Base-by-base conservation (phyloP, 2,888 invertebrate species). In the Parascotia fuliginaria region DNA sequence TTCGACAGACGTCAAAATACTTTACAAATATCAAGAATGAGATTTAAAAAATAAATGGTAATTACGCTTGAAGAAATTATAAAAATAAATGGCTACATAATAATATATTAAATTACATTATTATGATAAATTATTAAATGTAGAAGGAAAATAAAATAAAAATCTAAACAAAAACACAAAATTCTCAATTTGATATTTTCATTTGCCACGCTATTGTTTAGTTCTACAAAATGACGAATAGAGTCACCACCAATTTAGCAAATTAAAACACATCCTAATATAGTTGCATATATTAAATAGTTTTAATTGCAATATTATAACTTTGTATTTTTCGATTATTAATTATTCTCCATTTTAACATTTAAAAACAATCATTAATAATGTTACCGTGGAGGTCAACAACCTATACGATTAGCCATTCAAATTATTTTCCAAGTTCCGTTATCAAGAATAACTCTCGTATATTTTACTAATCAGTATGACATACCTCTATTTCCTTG, bases 251-350 rank as follows among this genome's bases (percentile, higher is more conserved):
- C 22, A 6, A 14, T 29, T 44, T 31, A 15, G 42, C 40, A 42
- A 28, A 16, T 39, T 40, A 43, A 39, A 50, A 36, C 50, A 40
- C 40, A 50, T 44, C n/a, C 34, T 50, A 50, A 50, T 50, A 44
- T 50, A 50, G 34, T 33, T 9, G 13, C 39, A 50, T 50, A 50
- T 43, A 50, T 40, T 50, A 50, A 40, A 50, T 44, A 50, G 50
- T 34, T 40, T 40, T 44, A 43, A 40, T 16, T 36, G 28, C 39
- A 29, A n/a, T 40, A 42, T 40, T 40, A 44, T 44, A 50, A 50
- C 36, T 44, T 36, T 28, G 36, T 42, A 42, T 42, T 50, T 49
- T 31, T 13, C 27, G 12, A 22, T 16, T 31, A 28, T 22, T 7
- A 38, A 28, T 50, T 14, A 34, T 34, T 22, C 28, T 44, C 13